Conservation (phyloP, 92 coral and sea anemone species). For the Virgularia gustaviana region DNA sequence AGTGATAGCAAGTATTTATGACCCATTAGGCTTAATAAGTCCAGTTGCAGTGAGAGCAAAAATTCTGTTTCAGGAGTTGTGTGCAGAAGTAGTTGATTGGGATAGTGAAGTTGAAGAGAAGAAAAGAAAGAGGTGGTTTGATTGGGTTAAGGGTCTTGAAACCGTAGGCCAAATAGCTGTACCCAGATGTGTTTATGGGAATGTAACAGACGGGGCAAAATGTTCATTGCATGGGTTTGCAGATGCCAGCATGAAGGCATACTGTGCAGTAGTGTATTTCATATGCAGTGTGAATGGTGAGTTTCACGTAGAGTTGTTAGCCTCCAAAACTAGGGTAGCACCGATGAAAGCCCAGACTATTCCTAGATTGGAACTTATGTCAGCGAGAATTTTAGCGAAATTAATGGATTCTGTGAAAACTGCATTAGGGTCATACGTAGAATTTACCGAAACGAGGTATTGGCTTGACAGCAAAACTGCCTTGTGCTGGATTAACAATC, state of each 20-base stretch:
- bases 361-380: constrained; percentile 60
- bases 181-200: constrained; percentile 7
- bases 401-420: constrained; percentile 41
- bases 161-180: not conserved
- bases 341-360: constrained; percentile 51
- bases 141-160: constrained; percentile 7
- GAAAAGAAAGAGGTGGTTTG: not conserved
- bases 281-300: constrained; percentile 9
- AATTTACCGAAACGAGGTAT: not conserved
- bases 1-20: constrained; percentile 4
- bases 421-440: constrained; percentile 17
- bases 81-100: constrained; percentile 1
- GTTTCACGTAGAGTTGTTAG: constrained; percentile 19
- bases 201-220: not conserved
- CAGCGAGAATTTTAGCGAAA: constrained; percentile 49
- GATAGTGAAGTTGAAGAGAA: not conserved
- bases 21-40: constrained; percentile 40
- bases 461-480: constrained; percentile 59
- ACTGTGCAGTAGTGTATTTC: constrained; percentile 52
- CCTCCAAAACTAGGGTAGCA: constrained; percentile 63
- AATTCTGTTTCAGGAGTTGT: constrained; percentile 38
- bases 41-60: constrained; percentile 43
- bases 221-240: constrained; percentile 53
- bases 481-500: constrained; percentile 56
- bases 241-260: constrained; percentile 55